A percentile compares a stretch with the other conserved stretches of the same genome.
These are phyloP conservation scores for Echiichthys vipera DNA, from an alignment of 2,797 vertebrate genomes.

Conservation along the genomic window DNA sequence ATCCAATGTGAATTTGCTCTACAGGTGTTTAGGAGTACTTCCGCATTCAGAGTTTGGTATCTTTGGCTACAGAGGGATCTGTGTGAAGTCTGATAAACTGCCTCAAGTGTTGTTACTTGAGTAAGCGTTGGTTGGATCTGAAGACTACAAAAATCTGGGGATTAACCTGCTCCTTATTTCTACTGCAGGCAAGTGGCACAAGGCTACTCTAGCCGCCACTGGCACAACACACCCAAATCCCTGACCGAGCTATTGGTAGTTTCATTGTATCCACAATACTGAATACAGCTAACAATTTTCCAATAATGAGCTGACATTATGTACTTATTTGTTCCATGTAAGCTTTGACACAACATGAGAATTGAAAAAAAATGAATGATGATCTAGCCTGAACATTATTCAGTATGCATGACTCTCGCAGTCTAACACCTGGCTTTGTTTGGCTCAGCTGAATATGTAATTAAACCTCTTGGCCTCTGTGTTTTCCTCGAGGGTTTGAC, in stretches of 20 bases:
- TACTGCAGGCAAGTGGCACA: not conserved
- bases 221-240: not conserved
- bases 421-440: slow-evolving; percentile 52
- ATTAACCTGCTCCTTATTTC: too few species aligned
- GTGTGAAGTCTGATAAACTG: too few species aligned
- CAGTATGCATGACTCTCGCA: slow-evolving; percentile 39
- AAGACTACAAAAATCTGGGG: not conserved
- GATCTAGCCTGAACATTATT: slow-evolving; percentile 15
- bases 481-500: slow-evolving; percentile 35
- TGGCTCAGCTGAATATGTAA: slow-evolving; percentile 49
- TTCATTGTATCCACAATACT: too few species aligned
- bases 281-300: not conserved
- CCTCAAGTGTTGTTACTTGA: not conserved
- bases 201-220: not conserved
- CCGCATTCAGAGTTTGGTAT: too few species aligned
- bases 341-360: not conserved
- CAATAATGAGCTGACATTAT: not conserved
- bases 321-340: not conserved
- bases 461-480: slow-evolving; percentile 49
- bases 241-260: too few species aligned
- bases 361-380: not conserved
- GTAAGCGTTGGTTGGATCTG: too few species aligned
- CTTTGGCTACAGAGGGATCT: too few species aligned
- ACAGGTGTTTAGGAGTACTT: not conserved
- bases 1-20: not conserved